phyloP scores from a whole-genome alignment of 2,113 vertebrate species.

The Pelodiscus sinensis region DNA sequence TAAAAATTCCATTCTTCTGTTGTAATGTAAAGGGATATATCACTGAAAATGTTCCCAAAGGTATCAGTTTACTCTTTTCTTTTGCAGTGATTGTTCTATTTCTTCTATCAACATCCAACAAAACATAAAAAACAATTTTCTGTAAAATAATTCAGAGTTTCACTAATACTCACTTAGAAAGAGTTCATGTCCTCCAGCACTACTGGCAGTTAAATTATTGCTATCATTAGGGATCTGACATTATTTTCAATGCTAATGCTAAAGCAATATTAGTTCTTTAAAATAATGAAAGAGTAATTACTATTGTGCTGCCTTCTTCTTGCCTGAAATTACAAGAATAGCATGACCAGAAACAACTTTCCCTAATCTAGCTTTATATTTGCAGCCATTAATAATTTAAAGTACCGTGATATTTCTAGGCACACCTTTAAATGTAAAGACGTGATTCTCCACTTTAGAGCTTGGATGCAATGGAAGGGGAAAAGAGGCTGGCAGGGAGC shows the following conservation, averaged over 20 bases:
- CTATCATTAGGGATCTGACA: neutral
- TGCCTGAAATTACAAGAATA: slow-evolving; percentile 22
- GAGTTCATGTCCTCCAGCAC: slow-evolving; percentile 7
- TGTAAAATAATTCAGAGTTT: too few species aligned
- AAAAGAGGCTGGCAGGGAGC: slow-evolving; percentile 13
- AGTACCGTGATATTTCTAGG: neutral
- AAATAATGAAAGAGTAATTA: neutral
- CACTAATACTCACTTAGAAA: too few species aligned
- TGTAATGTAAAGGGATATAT: too few species aligned
- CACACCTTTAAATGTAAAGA: slow-evolving; percentile 1
- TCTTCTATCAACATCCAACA: neutral
- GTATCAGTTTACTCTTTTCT: neutral
- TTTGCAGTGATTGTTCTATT: neutral
- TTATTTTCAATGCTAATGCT: neutral
- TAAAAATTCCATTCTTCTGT: too few species aligned
- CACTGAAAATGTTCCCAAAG: neutral
- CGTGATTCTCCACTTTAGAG: neutral
- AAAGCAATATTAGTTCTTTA: neutral
- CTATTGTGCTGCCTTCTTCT: neutral
- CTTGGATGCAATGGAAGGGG: slow-evolving; percentile 3
- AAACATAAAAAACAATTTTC: too few species aligned
- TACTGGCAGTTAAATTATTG: slow-evolving; percentile 35
- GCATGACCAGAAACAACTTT: neutral
- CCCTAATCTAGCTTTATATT: neutral
- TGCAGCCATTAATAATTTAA: slow-evolving; percentile 44